Evolutionary conservation across 2,797 vertebrate species (phyloP), one percentile per base, ranked within the genome.

Genomic region (Cynodonichthys magdalenae): DNA sequence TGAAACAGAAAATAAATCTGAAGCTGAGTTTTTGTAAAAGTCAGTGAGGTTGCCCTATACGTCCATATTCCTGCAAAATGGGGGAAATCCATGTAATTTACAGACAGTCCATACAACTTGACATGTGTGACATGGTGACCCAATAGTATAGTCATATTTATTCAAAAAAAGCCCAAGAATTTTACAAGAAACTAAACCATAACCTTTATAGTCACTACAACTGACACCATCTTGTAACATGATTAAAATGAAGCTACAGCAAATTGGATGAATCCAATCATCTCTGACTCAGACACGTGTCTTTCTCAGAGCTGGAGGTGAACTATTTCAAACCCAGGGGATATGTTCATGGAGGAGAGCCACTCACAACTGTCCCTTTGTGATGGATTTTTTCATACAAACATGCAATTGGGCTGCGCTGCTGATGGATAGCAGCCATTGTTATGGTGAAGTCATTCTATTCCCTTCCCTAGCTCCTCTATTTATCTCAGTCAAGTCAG

Each of bases 361-460:
- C 28, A 59, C 45, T 51, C 6, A 19, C 24, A 46, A 63, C 56
- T 59, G 54, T 63, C 18, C 76, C 50, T 63, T 64, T 69, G 47
- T 87, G 88, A 90, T 88, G 73, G 78, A 91, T 89, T 84, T 84
- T 83, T 87, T 80, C 71, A 84, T 82, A 84, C 83, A 85, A 88
- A 87, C 81, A 81, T 82, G 80, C 71, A 77, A 83, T 78, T 81
- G 79, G 78, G 58, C 62, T 31, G 54, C 2, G 45, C 74, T 69
- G 69, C 84, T 87, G 83, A 88, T 75, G 76, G 80, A 87, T 86
- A 71, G 77, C 63, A 55, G 75, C 86, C 74, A 88, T 89, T 91
- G 85, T 89, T 84, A 81, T 79, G 77, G 77, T 80, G 77, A 89
- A 86, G 77, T 85, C 74, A 65, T 66, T 80, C 77, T 54, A 77